A percentile compares a stretch with the other conserved stretches of the same genome.
phyloP scores from a whole-genome alignment of 2,113 vertebrate genomes.

The Gorsachius goisagi region DNA sequence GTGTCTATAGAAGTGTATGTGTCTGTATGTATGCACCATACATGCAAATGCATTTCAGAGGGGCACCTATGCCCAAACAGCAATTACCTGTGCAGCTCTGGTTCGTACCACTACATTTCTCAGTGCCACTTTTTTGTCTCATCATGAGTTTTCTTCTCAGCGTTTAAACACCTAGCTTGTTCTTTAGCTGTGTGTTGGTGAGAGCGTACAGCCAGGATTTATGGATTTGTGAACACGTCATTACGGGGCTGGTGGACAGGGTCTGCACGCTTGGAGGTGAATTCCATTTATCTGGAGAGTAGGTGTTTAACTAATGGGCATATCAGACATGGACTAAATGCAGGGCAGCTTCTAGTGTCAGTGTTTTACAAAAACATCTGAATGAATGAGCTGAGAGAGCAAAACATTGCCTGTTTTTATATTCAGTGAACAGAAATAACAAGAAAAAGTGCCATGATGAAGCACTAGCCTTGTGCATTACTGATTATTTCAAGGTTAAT shows the following conservation, averaged over 20 bases:
- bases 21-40: background rate
- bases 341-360: background rate
- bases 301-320: conserved; percentile 34
- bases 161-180: background rate
- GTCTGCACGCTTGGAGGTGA: background rate
- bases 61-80: background rate
- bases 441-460: background rate
- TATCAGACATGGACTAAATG: background rate
- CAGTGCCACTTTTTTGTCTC: background rate
- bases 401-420: conserved; percentile 8
- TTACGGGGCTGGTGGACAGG: background rate
- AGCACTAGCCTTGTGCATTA: background rate
- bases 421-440: conserved; percentile 3
- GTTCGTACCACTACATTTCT: background rate
- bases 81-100: background rate
- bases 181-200: background rate
- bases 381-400: conserved; percentile 10
- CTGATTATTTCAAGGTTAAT: background rate
- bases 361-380: conserved; percentile 12
- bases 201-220: background rate
- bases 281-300: conserved; percentile 21
- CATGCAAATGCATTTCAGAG: background rate
- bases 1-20: background rate
- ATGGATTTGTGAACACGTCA: background rate
- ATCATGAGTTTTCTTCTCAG: background rate